Evolutionary conservation across 1,140 invertebrate genomes (phyloP).

Genomic region (Diploscapter pachys): DNA sequence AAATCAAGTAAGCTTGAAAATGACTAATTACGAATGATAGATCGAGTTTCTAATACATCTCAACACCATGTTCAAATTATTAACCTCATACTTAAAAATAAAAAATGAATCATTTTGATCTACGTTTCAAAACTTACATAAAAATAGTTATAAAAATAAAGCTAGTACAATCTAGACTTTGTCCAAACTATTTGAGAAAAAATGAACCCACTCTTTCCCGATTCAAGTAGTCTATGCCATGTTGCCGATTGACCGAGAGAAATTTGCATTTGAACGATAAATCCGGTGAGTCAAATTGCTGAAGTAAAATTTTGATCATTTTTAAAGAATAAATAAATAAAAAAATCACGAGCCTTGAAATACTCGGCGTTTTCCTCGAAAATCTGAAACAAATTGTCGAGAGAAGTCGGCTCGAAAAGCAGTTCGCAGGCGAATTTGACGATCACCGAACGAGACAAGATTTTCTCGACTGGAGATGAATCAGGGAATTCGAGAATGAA

Average conservation of each 20-base stretch:
- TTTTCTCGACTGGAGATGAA: constrained; percentile 24
- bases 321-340: neutral
- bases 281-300: constrained; percentile 36
- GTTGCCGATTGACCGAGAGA: constrained; percentile 39
- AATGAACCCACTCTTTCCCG: constrained; percentile 10
- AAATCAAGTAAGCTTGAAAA: no score
- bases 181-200: neutral
- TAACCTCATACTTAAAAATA: no score
- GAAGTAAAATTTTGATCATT: constrained; percentile 5
- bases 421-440: constrained; percentile 43
- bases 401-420: constrained; percentile 21
- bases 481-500: constrained; percentile 30
- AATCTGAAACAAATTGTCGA: constrained; percentile 39
- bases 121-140: no score
- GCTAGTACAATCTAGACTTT: neutral
- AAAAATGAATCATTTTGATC: no score
- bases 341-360: constrained; percentile 39
- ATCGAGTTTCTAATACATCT: no score
- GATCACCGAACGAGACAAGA: constrained; percentile 45
- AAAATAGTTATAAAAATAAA: neutral
- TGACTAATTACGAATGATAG: no score
- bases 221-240: constrained; percentile 17
- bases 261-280: constrained; percentile 45
- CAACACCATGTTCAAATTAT: no score
- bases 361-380: constrained; percentile 23